phyloP scores from a whole-genome alignment of 2,888 invertebrate genomes.

The Rhyacophila evoluta region DNA sequence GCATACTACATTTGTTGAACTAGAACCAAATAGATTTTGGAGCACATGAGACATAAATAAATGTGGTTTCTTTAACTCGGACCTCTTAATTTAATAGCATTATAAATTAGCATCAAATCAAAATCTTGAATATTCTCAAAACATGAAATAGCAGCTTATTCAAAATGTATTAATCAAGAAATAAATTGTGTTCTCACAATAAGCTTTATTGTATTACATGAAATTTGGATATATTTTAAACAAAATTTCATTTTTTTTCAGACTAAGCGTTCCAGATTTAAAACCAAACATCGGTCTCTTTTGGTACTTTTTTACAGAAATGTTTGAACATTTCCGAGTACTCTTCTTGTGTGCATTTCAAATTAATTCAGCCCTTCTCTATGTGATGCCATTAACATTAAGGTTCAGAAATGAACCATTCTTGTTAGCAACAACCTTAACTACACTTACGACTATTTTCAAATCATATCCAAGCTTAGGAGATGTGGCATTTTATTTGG shows the following conservation, averaged over 20 bases:
- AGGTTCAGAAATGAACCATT: slow-evolving; percentile 84
- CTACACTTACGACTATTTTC: slow-evolving; percentile 89
- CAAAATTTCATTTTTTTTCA: slow-evolving; percentile 37
- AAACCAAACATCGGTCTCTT: slow-evolving; percentile 98
- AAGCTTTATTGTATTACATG: too few species aligned
- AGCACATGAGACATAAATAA: too few species aligned
- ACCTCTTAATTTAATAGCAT: too few species aligned
- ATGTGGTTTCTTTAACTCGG: too few species aligned
- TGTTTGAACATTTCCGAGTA: slow-evolving; percentile 98
- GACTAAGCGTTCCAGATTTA: slow-evolving; percentile 91
- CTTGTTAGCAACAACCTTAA: slow-evolving; percentile 81
- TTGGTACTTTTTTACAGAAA: slow-evolving; percentile 99
- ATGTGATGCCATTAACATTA: slow-evolving; percentile 88
- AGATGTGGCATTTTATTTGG: slow-evolving; percentile 92
- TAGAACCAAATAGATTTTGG: too few species aligned
- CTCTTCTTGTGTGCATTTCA: slow-evolving; percentile 97
- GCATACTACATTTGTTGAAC: too few species aligned
- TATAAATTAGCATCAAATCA: too few species aligned
- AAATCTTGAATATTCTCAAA: too few species aligned
- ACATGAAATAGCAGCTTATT: too few species aligned
- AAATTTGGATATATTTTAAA: too few species aligned
- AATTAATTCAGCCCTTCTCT: slow-evolving; percentile 92
- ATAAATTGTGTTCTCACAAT: too few species aligned
- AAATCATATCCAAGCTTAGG: slow-evolving; percentile 97
- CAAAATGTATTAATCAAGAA: too few species aligned